These are phyloP conservation scores for Hyperopisus bebe DNA, from an alignment of 2,113 vertebrate genomes.

Conservation along the genomic window DNA sequence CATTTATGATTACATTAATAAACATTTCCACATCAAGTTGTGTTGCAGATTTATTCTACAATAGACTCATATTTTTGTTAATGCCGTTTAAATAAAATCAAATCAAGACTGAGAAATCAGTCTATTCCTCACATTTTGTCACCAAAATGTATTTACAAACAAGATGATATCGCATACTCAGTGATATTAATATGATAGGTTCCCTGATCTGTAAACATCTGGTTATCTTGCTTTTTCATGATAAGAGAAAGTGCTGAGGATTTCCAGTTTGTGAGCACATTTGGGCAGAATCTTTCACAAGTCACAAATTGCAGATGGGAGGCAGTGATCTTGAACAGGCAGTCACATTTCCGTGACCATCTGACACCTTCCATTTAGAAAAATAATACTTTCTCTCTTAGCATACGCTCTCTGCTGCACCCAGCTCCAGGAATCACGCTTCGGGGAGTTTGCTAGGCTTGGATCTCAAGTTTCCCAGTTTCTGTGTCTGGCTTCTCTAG, in stretches of 20 bases:
- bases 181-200: slow-evolving; percentile 99
- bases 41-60: not conserved
- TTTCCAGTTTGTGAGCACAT: slow-evolving; percentile 99
- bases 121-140: slow-evolving; percentile 64
- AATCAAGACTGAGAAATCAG: slow-evolving; percentile 18
- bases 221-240: slow-evolving; percentile 99
- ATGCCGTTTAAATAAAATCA: not conserved
- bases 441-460: slow-evolving; percentile 74
- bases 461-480: slow-evolving; percentile 51
- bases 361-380: slow-evolving; percentile 99
- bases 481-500: slow-evolving; percentile 38
- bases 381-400: slow-evolving; percentile 99
- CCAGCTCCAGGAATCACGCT: slow-evolving; percentile 95
- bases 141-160: slow-evolving; percentile 71
- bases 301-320: slow-evolving; percentile 99
- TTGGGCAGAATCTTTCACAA: slow-evolving; percentile 99
- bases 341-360: slow-evolving; percentile 99
- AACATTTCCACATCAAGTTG: not conserved
- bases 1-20: not conserved
- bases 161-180: slow-evolving; percentile 72
- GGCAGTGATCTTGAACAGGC: slow-evolving; percentile 99
- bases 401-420: slow-evolving; percentile 97
- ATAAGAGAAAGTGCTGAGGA: slow-evolving; percentile 98
- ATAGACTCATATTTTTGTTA: slow-evolving; percentile 2
- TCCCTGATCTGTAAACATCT: slow-evolving; percentile 99